Conservation (phyloP, 2,888 invertebrate genomes). For the Julus scandinavius region DNA sequence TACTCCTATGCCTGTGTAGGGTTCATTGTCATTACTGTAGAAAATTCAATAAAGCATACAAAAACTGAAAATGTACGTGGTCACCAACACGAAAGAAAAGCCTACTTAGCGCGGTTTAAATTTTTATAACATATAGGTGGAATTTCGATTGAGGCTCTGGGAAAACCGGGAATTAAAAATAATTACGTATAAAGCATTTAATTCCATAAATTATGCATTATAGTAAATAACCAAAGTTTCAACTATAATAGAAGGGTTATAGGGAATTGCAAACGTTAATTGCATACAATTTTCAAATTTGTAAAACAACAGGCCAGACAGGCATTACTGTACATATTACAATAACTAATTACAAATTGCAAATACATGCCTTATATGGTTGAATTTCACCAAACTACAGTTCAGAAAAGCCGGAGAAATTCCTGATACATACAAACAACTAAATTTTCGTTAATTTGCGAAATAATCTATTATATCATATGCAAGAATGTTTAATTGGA, state of each 20-base stretch:
- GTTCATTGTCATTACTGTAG: constrained; percentile 9
- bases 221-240: background rate
- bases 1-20: background rate
- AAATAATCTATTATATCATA: too few relatives aligned
- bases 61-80: background rate
- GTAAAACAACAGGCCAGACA: too few relatives aligned
- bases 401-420: too few relatives aligned
- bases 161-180: background rate
- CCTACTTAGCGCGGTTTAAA: background rate
- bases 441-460: too few relatives aligned
- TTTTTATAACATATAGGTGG: background rate
- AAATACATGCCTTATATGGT: too few relatives aligned
- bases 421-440: too few relatives aligned
- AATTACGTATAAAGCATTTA: background rate
- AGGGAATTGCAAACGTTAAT: too few relatives aligned
- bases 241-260: background rate
- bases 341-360: too few relatives aligned
- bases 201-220: background rate
- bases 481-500: too few relatives aligned
- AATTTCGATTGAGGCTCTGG: background rate
- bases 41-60: constrained; percentile 44
- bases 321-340: too few relatives aligned
- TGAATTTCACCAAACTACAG: too few relatives aligned
- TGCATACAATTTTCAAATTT: too few relatives aligned
- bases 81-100: background rate